phyloP scores from a whole-genome alignment of 2,113 vertebrate genomes.

The Cyanocitta stelleri region DNA sequence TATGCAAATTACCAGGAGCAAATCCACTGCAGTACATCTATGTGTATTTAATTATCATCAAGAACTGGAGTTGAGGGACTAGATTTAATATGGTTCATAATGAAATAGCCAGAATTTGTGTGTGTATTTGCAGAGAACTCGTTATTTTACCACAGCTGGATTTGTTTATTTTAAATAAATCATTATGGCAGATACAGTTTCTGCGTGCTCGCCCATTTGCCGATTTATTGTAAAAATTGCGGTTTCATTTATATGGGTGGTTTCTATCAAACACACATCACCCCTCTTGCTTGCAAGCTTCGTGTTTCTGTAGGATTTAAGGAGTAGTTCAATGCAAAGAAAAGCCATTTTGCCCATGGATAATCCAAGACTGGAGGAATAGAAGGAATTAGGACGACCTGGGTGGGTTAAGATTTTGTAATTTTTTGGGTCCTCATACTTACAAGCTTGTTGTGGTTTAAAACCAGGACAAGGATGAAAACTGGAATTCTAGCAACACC shows the following conservation, averaged over 20 bases:
- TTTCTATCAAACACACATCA: not conserved
- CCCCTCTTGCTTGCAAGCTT: not conserved
- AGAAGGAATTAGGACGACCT: not conserved
- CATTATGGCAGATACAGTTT: conserved; percentile 31
- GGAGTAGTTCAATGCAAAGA: not conserved
- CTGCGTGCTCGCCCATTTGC: not conserved
- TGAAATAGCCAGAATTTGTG: conserved; percentile 56
- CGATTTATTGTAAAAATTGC: not conserved
- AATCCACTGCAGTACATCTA: conserved; percentile 8
- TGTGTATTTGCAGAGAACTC: conserved; percentile 23
- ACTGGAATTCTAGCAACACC: not conserved
- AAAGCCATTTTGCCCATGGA: not conserved
- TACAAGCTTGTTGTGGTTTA: not conserved
- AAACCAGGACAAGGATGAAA: not conserved
- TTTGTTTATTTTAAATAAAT: conserved; percentile 63
- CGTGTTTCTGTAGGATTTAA: not conserved
- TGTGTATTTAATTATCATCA: conserved; percentile 65
- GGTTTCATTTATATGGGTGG: conserved; percentile 19
- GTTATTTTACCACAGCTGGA: conserved; percentile 54
- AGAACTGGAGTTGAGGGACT: conserved; percentile 9
- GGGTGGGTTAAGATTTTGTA: not conserved
- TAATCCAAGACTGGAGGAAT: not conserved
- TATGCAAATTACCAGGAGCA: conserved; percentile 53
- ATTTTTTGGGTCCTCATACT: not conserved
- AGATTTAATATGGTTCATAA: conserved; percentile 21